Evolutionary conservation across 2,888 invertebrate genomes (phyloP).

Genomic region (Erebia ligea): DNA sequence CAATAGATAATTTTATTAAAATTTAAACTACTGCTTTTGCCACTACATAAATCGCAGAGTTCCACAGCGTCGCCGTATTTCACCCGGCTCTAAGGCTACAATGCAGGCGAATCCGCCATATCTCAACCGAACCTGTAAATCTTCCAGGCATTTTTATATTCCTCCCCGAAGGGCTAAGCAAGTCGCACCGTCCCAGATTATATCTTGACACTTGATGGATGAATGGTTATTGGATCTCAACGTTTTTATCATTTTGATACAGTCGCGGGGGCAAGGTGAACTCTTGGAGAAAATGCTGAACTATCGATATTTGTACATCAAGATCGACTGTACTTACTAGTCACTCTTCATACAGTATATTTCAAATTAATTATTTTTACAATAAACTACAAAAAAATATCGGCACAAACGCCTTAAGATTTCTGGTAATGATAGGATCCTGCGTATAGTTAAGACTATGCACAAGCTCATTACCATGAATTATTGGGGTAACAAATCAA

Average conservation of each 20-base stretch:
- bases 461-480: too few relatives aligned
- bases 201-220: slow-evolving; percentile 90
- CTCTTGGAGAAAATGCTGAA: slow-evolving; percentile 45
- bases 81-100: slow-evolving; percentile 53
- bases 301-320: slow-evolving; percentile 18
- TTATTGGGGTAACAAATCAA: too few relatives aligned
- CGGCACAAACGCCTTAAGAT: too few relatives aligned
- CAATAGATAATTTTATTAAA: slow-evolving; percentile 10
- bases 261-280: slow-evolving; percentile 72
- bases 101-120: slow-evolving; percentile 74
- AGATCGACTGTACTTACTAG: background rate
- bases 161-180: slow-evolving; percentile 77
- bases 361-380: too few relatives aligned
- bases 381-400: too few relatives aligned
- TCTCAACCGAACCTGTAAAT: slow-evolving; percentile 78
- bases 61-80: slow-evolving; percentile 41
- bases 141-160: slow-evolving; percentile 81
- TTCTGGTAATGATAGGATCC: too few relatives aligned
- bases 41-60: slow-evolving; percentile 32
- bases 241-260: slow-evolving; percentile 85
- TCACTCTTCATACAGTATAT: too few relatives aligned
- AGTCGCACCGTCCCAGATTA: slow-evolving; percentile 84
- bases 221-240: slow-evolving; percentile 90
- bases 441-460: too few relatives aligned
- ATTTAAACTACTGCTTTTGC: slow-evolving; percentile 18